These are phyloP conservation scores for Pteruthius melanotis DNA, from an alignment of 2,113 vertebrate species.

Conservation along the genomic window DNA sequence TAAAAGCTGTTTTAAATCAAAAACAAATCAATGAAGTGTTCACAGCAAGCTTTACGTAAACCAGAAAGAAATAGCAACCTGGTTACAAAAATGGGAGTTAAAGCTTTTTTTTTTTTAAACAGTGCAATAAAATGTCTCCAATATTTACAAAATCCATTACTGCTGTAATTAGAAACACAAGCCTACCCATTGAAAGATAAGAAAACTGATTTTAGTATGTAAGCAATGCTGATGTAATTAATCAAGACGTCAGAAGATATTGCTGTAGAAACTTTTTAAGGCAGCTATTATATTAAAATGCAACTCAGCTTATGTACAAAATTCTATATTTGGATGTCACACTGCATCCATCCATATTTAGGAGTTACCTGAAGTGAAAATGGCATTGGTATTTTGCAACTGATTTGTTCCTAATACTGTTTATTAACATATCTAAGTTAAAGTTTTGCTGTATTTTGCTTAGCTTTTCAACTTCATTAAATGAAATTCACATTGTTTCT, in stretches of 20 bases:
- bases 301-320: not conserved
- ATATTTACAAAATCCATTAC: not conserved
- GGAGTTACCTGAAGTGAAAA: not conserved
- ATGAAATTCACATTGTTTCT: not conserved
- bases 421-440: not conserved
- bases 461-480: not conserved
- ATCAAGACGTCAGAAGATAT: not conserved
- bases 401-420: not conserved
- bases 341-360: not conserved
- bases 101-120: not conserved
- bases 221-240: not conserved
- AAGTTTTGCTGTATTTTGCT: not conserved
- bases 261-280: not conserved
- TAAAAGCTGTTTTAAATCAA: not conserved
- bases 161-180: not conserved
- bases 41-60: not conserved
- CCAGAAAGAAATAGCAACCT: not conserved
- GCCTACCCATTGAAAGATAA: not conserved
- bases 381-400: not conserved
- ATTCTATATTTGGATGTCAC: not conserved
- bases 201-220: not conserved
- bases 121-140: not conserved
- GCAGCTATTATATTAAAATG: not conserved
- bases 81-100: not conserved
- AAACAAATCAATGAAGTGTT: not conserved